phyloP scores from a whole-genome alignment of 1,140 invertebrate species.

The Maniola jurtina region DNA sequence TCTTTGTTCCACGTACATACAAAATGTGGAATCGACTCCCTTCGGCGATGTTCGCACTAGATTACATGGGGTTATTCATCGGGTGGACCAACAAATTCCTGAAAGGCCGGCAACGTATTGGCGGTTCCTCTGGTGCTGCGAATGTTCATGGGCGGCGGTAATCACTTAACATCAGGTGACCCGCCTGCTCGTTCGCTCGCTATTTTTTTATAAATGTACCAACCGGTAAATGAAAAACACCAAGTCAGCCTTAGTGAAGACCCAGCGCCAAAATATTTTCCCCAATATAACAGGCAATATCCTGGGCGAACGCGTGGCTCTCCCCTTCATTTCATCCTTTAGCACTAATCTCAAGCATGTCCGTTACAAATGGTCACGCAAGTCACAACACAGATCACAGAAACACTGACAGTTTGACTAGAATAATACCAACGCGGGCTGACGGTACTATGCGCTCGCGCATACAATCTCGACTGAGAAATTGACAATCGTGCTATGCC shows the following conservation, averaged over 20 bases:
- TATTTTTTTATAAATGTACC: neutral
- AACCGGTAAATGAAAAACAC: conserved; percentile 63
- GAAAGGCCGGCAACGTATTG: too few relatives aligned
- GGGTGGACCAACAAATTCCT: too few relatives aligned
- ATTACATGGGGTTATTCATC: too few relatives aligned
- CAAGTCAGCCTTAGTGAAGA: conserved; percentile 66
- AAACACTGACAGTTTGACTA: conserved; percentile 15
- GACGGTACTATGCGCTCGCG: conserved; percentile 34
- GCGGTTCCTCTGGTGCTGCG: too few relatives aligned
- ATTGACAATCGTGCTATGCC: conserved; percentile 27
- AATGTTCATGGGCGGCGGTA: too few relatives aligned
- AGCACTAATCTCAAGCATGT: conserved; percentile 29
- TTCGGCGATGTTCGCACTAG: too few relatives aligned
- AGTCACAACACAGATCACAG: conserved; percentile 20
- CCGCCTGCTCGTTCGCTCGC: neutral
- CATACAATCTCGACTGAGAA: conserved; percentile 36
- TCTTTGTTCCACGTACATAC: too few relatives aligned
- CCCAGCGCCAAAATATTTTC: conserved; percentile 58
- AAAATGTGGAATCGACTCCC: too few relatives aligned
- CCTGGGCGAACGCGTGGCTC: conserved; percentile 36
- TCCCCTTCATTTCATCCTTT: conserved; percentile 67
- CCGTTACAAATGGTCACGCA: conserved; percentile 30
- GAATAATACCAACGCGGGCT: conserved; percentile 2
- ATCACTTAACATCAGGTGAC: too few relatives aligned
- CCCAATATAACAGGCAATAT: conserved; percentile 57